Percentiles rank a stretch among this genome's conserved stretches.
phyloP scores from a whole-genome alignment of 1,140 invertebrate species.

The Dendroctonus ponderosae region DNA sequence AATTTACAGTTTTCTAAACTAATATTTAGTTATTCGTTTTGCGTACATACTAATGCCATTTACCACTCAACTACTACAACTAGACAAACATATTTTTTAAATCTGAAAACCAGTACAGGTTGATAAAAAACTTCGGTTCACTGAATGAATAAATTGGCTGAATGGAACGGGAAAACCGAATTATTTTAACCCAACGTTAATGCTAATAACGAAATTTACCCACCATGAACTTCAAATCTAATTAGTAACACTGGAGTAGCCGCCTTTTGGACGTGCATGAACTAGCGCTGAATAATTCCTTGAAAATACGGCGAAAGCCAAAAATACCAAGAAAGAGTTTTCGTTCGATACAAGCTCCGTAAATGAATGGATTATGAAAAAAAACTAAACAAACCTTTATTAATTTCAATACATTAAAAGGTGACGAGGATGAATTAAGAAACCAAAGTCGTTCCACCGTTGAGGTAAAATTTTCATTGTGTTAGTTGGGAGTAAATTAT shows the following conservation, averaged over 20 bases:
- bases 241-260: constrained; percentile 9
- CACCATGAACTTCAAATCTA: constrained; percentile 17
- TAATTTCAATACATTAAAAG: constrained; percentile 12
- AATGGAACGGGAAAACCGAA: too few relatives aligned
- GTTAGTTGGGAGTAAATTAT: constrained; percentile 18
- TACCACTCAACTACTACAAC: too few relatives aligned
- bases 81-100: too few relatives aligned
- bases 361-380: not conserved
- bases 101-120: too few relatives aligned
- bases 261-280: constrained; percentile 2
- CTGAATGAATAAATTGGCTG: too few relatives aligned
- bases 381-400: not conserved
- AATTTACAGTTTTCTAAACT: too few relatives aligned
- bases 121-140: too few relatives aligned
- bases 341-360: not conserved
- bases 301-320: not conserved
- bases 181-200: too few relatives aligned
- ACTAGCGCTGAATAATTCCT: not conserved
- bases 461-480: constrained; percentile 18
- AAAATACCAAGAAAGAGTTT: not conserved
- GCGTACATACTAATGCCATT: too few relatives aligned
- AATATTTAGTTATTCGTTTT: too few relatives aligned
- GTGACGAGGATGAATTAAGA: constrained; percentile 15
- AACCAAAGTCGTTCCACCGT: constrained; percentile 10
- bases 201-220: constrained; percentile 9